phyloP scores from a whole-genome alignment of 1,140 invertebrate genomes.

The Trinorchestia longiramus region DNA sequence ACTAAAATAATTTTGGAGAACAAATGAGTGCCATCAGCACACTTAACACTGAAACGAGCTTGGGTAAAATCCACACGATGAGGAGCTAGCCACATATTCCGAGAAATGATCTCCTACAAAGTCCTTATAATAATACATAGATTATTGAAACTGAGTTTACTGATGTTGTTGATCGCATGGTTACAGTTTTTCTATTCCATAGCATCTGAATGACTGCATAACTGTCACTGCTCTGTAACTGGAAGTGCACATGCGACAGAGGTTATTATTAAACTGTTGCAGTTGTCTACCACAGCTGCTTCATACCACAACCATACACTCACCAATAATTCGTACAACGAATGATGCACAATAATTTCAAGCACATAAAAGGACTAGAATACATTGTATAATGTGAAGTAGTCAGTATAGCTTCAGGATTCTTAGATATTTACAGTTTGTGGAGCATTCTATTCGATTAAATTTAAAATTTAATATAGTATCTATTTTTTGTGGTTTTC shows the following conservation, averaged over 20 bases:
- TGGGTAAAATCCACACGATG: background rate
- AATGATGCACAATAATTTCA: background rate
- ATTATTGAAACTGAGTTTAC: background rate
- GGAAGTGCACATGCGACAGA: background rate
- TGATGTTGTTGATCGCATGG: background rate
- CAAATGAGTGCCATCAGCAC: background rate
- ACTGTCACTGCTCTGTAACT: background rate
- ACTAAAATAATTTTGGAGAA: no score
- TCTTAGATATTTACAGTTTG: background rate
- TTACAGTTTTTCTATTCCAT: background rate
- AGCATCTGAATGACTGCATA: background rate
- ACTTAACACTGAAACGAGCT: background rate
- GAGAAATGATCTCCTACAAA: background rate
- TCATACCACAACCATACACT: background rate
- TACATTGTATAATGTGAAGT: background rate
- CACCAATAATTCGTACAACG: background rate
- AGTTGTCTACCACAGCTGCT: background rate
- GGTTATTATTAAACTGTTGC: background rate
- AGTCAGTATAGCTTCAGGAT: background rate
- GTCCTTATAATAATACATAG: background rate
- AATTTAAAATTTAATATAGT: background rate
- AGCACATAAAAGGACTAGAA: background rate
- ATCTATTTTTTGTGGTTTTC: background rate
- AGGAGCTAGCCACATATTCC: background rate
- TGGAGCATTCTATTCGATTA: background rate